A percentile compares a stretch with the other conserved stretches of the same genome.
Evolutionary conservation across 2,888 invertebrate species (phyloP).

Genomic region (Cryptocephalus moraei): DNA sequence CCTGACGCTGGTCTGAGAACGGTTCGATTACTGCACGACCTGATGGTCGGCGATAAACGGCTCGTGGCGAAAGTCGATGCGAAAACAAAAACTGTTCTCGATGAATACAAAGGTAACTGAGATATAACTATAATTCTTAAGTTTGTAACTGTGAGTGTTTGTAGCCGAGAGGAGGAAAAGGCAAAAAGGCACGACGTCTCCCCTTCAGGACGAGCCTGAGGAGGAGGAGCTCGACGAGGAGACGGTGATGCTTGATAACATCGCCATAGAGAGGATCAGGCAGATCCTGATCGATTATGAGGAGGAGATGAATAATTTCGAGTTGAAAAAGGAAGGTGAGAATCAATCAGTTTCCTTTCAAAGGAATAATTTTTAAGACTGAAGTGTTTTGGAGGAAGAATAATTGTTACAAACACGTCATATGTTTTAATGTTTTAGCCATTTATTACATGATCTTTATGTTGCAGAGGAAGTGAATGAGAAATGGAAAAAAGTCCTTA

Average conservation of each 20-base stretch:
- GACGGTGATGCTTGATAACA: constrained; percentile 62
- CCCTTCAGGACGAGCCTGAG: constrained; percentile 46
- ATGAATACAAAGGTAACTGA: constrained; percentile 74
- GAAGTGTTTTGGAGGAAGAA: too few species aligned
- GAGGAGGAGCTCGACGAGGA: constrained; percentile 63
- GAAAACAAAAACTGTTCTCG: constrained; percentile 89
- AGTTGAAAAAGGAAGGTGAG: constrained; percentile 51
- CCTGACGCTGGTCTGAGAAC: constrained; percentile 94
- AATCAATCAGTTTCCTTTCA: too few species aligned
- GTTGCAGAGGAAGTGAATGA: constrained; percentile 54
- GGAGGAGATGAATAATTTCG: constrained; percentile 63
- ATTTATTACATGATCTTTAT: neutral
- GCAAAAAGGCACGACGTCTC: constrained; percentile 49
- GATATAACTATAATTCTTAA: neutral
- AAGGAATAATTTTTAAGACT: too few species aligned
- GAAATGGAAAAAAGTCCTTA: constrained; percentile 56
- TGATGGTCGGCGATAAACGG: constrained; percentile 85
- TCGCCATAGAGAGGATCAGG: constrained; percentile 65
- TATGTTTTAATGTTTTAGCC: neutral
- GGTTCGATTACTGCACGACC: constrained; percentile 84
- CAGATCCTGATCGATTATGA: constrained; percentile 77
- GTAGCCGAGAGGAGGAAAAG: constrained; percentile 50
- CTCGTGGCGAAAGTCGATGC: constrained; percentile 95
- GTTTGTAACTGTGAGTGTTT: constrained; percentile 3
- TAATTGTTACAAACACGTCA: neutral